phyloP scores from a whole-genome alignment of 2,797 vertebrate genomes.

The Ctenosaura bakeri region DNA sequence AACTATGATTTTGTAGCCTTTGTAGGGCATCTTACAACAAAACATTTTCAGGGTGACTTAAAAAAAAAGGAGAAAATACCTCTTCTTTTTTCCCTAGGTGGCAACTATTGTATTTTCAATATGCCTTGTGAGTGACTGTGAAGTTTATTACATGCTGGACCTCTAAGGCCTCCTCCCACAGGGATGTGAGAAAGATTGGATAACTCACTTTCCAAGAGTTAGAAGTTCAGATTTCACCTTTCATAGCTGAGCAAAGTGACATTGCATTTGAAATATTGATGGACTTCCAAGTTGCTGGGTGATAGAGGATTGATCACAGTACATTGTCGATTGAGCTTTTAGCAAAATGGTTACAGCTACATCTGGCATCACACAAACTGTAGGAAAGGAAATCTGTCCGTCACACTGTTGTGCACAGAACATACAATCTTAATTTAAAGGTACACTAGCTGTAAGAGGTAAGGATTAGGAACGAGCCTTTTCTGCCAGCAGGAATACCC shows the following conservation, averaged over 20 bases:
- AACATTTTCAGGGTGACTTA: neutral
- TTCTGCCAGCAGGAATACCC: no score
- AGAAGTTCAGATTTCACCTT: neutral
- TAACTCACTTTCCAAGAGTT: neutral
- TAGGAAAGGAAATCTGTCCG: neutral
- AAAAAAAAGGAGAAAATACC: neutral
- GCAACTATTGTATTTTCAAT: neutral
- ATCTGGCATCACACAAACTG: neutral
- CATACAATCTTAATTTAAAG: neutral
- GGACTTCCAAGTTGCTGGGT: neutral
- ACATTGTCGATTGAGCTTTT: neutral
- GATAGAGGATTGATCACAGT: neutral
- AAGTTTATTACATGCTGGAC: neutral
- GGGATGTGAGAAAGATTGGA: neutral
- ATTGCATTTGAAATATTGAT: neutral
- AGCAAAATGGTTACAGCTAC: neutral
- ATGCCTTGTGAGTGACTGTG: neutral
- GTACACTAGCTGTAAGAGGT: no score
- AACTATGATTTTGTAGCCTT: neutral
- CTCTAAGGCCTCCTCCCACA: neutral
- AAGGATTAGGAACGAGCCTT: no score
- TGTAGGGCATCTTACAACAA: neutral
- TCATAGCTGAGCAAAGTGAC: constrained; percentile 1
- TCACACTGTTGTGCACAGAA: neutral
- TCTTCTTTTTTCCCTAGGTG: neutral